Conservation (phyloP, 2,113 vertebrate genomes). For the Odobenus rosmarus region DNA sequence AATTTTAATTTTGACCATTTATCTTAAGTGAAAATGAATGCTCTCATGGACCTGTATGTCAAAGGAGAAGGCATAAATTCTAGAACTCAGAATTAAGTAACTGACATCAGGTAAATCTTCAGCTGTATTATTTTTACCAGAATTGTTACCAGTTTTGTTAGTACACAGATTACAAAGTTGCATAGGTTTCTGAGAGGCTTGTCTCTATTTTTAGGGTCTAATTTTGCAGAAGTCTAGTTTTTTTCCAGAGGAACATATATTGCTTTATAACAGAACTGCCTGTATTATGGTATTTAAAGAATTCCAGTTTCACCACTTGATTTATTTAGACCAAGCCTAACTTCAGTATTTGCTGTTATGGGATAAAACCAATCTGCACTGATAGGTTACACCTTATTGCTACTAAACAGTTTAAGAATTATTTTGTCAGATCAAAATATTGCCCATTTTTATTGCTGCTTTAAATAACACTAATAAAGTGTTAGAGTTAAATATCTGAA, state of each 20-base stretch:
- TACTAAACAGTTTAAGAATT: background rate
- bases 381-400: background rate
- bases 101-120: background rate
- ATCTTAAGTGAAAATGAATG: background rate
- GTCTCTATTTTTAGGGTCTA: background rate
- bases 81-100: background rate
- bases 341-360: background rate
- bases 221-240: background rate
- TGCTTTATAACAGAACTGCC: background rate
- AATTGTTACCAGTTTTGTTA: background rate
- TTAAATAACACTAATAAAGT: slow-evolving; percentile 16
- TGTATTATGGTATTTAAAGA: background rate
- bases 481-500: background rate
- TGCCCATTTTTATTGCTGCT: background rate
- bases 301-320: background rate
- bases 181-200: background rate
- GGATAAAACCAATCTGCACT: background rate
- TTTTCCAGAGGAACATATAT: background rate
- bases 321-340: background rate
- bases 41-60: background rate
- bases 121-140: background rate
- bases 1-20: background rate
- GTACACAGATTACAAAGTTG: background rate
- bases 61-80: slow-evolving; percentile 37
- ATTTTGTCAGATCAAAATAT: background rate